Evolutionary conservation across 1,140 invertebrate genomes (phyloP), one percentile per base, ranked within the genome.

Genomic region (Microplitis demolitor): DNA sequence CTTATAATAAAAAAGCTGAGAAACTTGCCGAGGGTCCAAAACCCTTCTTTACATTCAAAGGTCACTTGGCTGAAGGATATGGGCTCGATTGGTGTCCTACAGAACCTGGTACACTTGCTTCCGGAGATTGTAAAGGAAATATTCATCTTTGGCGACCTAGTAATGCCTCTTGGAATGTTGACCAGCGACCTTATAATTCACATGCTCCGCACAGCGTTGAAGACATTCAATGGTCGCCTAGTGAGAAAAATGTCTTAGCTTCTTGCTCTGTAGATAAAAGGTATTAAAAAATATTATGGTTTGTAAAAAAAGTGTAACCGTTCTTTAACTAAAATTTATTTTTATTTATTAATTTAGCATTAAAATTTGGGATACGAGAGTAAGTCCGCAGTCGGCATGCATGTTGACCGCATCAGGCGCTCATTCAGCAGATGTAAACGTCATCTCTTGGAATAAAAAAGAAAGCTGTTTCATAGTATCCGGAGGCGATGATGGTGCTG

Each of bases 181-280:
- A 98, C 87, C 94, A 97, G 82, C 88, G 93, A 62, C 93, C 97
- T 1, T 91, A 96, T 71, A 89, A 91, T 74, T 96, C 94, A 2
- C 98, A 99, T 83, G 93, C 91, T 24, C 91, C 90, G 54, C 76
- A 82, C 14, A 99, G 97, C 66, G 96, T 99, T 5, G 98, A 99
- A 90, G 98, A 99, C 88, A 89, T 99, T 72, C 97, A 99, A 80
- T 99, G 98, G 98, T 99, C 97, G 73, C 97, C 97, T 3, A 98
- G 93, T 88, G 98, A 99, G 89, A 90, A 87, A 81, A 93, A 95
- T 89, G 96, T 99, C 2, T 89, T 99, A 75, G 96, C 97, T 56
- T 96, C 97, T 8, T 99, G 97, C 88, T 99, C 97, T 35, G 94
- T 97, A 11, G 98, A 99, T 84, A 95, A 93, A 88, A 94, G 90